Base-by-base conservation (phyloP, 2,113 vertebrate species). In the Mystacornis crossleyi region DNA sequence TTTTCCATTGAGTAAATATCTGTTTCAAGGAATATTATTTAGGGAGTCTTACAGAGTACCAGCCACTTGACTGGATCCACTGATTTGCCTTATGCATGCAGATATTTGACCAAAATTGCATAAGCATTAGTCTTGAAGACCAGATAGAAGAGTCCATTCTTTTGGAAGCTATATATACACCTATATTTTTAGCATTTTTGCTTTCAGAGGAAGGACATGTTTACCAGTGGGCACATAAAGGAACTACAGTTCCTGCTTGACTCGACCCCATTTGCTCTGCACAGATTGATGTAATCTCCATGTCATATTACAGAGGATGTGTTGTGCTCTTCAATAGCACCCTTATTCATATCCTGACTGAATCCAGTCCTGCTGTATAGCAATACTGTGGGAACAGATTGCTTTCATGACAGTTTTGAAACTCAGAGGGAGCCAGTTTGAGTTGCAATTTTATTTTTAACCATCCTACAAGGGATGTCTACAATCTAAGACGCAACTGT, bases 401-500 rank as follows among this genome's bases (percentile, higher is more conserved):
- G 86, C 58, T 93, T 95, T 95, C 62, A 91, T 51, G 55, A 79
- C 83, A 87, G 74, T 90, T 97, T 90, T 89, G 81, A 90, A 95
- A 94, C 67, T 88, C 84, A 70, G 74, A 72, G 71, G 28, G 51
- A 84, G 78, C 4, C 25, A 64, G 60, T 81, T 74, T 89, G 55
- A 88, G 93, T 8, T 47, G 50, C 38, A 89, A 82, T 87, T 95
- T 91, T 69, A 86, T 92, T 90, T 96, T 93, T 93, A 91, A 55
- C 36, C 60, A 66, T 33, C 61, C 40, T 78, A 71, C 24, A 88
- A 92, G 48, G 31, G 24, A 81, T 18, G 33, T 43, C 62, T 90
- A 70, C 62, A 86, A 67, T 60, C 42, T 79, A 70, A 93, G 55
- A 61, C 53, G 45, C 20, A 89, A 81, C 60, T 73, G 34, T 40